phyloP scores from a whole-genome alignment of 2,888 invertebrate species.

The Anorthoa munda region DNA sequence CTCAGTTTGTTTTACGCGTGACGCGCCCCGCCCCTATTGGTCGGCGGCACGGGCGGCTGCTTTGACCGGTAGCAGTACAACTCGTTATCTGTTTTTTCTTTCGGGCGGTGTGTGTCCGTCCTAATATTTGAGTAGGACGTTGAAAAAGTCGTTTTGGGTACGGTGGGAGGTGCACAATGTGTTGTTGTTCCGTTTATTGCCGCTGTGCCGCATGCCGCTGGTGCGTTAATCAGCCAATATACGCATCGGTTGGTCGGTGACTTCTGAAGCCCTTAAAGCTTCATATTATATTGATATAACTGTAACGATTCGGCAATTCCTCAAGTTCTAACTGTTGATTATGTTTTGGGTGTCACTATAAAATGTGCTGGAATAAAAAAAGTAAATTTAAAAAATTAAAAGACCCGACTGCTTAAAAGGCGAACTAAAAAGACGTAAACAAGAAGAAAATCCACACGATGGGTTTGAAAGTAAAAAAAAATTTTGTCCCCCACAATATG shows the following conservation, averaged over 20 bases:
- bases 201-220: constrained; percentile 64
- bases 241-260: constrained; percentile 49
- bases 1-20: constrained; percentile 90
- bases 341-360: neutral
- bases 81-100: constrained; percentile 88
- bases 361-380: neutral
- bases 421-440: too few species aligned
- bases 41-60: constrained; percentile 81
- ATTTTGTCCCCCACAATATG: too few species aligned
- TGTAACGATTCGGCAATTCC: neutral
- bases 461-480: too few species aligned
- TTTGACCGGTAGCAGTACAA: constrained; percentile 89
- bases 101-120: constrained; percentile 84
- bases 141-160: constrained; percentile 85
- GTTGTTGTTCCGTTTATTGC: constrained; percentile 80
- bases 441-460: too few species aligned
- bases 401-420: too few species aligned
- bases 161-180: constrained; percentile 80
- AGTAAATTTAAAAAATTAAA: too few species aligned
- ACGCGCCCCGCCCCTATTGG: constrained; percentile 87
- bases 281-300: constrained; percentile 21
- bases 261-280: constrained; percentile 32
- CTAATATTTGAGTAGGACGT: constrained; percentile 88
- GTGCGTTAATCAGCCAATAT: constrained; percentile 60
- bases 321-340: neutral